A percentile compares a stretch with the other conserved stretches of the same genome.
Conservation (phyloP, 2,888 invertebrate genomes). For the Sphaeridia pumilis region DNA sequence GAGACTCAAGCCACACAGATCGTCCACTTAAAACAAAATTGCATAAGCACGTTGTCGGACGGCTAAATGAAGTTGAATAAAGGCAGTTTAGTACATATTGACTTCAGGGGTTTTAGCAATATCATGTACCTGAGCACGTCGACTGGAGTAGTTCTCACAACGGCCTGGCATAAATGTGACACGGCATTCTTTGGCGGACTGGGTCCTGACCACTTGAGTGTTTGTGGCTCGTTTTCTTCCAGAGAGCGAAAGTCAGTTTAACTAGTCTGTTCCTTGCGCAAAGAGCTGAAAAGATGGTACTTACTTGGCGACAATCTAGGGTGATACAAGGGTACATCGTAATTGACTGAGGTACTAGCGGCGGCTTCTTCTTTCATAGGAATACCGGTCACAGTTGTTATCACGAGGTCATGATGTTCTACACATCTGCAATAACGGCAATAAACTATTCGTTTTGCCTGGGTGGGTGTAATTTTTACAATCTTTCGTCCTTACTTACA, state of each 20-base stretch:
- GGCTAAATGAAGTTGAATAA: slow-evolving; percentile 46
- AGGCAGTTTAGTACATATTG: too few species aligned
- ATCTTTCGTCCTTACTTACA: slow-evolving; percentile 1
- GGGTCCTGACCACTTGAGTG: slow-evolving; percentile 92
- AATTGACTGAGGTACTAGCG: slow-evolving; percentile 93
- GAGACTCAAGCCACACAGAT: slow-evolving; percentile 85
- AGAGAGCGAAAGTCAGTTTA: too few species aligned
- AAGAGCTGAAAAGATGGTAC: too few species aligned
- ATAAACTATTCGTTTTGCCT: too few species aligned
- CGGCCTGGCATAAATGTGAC: slow-evolving; percentile 62
- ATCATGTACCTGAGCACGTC: slow-evolving; percentile 70
- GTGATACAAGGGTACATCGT: slow-evolving; percentile 96
- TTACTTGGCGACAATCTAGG: slow-evolving; percentile 40
- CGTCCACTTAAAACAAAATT: slow-evolving; percentile 92
- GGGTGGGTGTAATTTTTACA: slow-evolving; percentile 1
- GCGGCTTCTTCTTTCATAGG: slow-evolving; percentile 99
- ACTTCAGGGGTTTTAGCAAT: too few species aligned
- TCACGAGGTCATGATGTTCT: slow-evolving; percentile 77
- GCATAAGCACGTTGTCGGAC: slow-evolving; percentile 92
- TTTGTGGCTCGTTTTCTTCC: slow-evolving; percentile 43
- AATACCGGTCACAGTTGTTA: slow-evolving; percentile 94
- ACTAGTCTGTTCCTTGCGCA: too few species aligned
- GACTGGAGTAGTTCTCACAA: slow-evolving; percentile 85
- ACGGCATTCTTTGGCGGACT: slow-evolving; percentile 30
- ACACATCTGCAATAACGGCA: slow-evolving; percentile 22